Base-by-base conservation (phyloP, 2,113 vertebrate species). In the Lycaon pictus region DNA sequence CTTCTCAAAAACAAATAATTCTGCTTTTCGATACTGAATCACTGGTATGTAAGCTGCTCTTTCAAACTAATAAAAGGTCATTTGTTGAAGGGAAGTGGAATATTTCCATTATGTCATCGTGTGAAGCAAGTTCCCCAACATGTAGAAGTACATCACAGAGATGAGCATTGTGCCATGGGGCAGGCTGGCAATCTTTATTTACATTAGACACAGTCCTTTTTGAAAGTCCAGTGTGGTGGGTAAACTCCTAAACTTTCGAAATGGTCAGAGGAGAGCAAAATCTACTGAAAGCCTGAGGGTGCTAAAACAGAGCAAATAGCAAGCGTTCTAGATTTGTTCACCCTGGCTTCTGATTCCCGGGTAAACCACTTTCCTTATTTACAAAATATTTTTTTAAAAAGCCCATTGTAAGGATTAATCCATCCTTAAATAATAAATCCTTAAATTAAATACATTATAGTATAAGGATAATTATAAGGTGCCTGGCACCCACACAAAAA, bases 1-100 rank as follows among this genome's bases (percentile, higher is more conserved):
- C 95, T 94, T 96, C 96, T 97, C 96, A 96, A 76, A 97, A 98
- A 96, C 88, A 98, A 96, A 83, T 74, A 95, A 98, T 83, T 90
- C 94, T 82, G 55, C 71, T 79, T 91, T 80, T 96, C 23, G n/a
- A n/a, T 95, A 93, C 96, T 98, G 98, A 98, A 89, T 93, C 95
- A 88, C n/a, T 88, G 84, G 83, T 4, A 82, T 67, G 88, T 37
- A 51, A 96, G 95, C 95, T 55, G 67, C 62, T 84, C 56, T 80
- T 53, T 76, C 82, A 23, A 71, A 60, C 88, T 89, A 85, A 88
- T 25, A 53, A 96, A 92, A 95, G 96, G 96, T 85, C 90, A 62
- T 7, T 82, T 90, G 56, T 51, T 27, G 60, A 32, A 92, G 80
- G 69, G 71, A 93, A 93, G 62, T 51, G 51, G 95, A 88, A 74